Evolutionary conservation across 2,888 invertebrate species (phyloP), one percentile per base, ranked within the genome.

Genomic region (Phorcus lineatus): DNA sequence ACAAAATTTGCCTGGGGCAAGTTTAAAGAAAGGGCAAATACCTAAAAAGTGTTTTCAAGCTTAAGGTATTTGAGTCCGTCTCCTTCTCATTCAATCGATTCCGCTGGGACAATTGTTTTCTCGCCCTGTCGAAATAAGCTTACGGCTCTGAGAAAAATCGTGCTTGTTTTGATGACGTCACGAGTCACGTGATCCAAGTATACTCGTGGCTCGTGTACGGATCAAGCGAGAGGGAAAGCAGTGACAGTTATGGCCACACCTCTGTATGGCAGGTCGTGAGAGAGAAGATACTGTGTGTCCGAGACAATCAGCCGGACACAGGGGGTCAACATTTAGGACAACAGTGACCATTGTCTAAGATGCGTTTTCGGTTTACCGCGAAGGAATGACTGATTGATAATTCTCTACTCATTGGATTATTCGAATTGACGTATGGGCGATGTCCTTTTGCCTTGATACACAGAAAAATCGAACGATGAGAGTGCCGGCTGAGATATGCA

Each of bases 161-260:
- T 62, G 62, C 62, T 62, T 62, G 62, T 62, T 62, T 62, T 62
- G 28, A 62, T 62, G 62, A 62, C 62, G 62, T 62, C 62, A 62
- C 47, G 47, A 11, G 62, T 62, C 62, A 62, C 62, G 62, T 62
- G 62, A 62, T 28, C 62, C 62, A 62, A 28, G 62, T 62, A 62
- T 24, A 62, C 62, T 62, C 62, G 62, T 62, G 62, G 62, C 62
- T 62, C 62, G 62, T 62, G 62, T 28, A n/a, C 24, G 24, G 24
- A 62, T 62, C 28, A 28, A 28, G 62, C 28, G 62, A 62, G 62
- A 13, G 62, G 28, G 24, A 62, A 28, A 16, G 22, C 24, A 28
- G 62, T 16, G 28, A 62, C 28, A 28, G 28, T 24, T 13, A 62
- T 17, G 28, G 62, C 28, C 62, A 28, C 28, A 28, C 62, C 28